Evolutionary conservation across 64 coral and sea anemone genomes (phyloP), one percentile per base, ranked within the genome.

Genomic region (Hydrozoanthus tunicans): DNA sequence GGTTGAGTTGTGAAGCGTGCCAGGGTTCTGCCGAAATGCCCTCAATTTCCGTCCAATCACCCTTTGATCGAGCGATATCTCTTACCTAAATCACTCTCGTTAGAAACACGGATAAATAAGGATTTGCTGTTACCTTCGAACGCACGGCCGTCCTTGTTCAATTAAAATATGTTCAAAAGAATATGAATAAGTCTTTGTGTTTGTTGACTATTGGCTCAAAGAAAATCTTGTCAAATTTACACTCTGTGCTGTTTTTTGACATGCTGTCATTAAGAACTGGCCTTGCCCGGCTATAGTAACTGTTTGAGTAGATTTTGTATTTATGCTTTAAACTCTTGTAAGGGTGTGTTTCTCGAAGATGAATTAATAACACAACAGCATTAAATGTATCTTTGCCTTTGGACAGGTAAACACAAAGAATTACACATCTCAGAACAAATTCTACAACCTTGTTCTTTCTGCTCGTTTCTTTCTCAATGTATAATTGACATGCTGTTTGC

Each of bases 151-250:
- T 73, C 68, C 68, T 72, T 88, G 69, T 88, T 88, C 69, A 88
- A 88, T 86, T 88, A 88, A 88, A 88, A 88, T 74, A 73, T 26
- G 84, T 32, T 88, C 84, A 88, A 88, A 88, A 88, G 69, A 56
- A 88, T 88, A 88, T 88, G 84, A 88, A 74, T 88, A 88, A 74
- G 84, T 75, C 56, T 57, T 88, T 88, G 84, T 88, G 68, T 88
- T 74, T 88, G 54, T 73, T 88, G 68, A 88, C 69, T 74, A 88
- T 88, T 88, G 84, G 84, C 84, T 74, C 68, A 88, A 56, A 75
- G 69, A 88, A 86, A 61, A 74, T 73, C 84, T 73, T 74, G 84
- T 88, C 67, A 88, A 58, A 88, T 88, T 88, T 88, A 43, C 84
- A 58, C 55, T 88, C 55, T 69, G 26, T 88, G 70, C 24, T 76